Evolutionary conservation across 2,888 invertebrate genomes (phyloP).

Genomic region (Minunthozetes semirufus): DNA sequence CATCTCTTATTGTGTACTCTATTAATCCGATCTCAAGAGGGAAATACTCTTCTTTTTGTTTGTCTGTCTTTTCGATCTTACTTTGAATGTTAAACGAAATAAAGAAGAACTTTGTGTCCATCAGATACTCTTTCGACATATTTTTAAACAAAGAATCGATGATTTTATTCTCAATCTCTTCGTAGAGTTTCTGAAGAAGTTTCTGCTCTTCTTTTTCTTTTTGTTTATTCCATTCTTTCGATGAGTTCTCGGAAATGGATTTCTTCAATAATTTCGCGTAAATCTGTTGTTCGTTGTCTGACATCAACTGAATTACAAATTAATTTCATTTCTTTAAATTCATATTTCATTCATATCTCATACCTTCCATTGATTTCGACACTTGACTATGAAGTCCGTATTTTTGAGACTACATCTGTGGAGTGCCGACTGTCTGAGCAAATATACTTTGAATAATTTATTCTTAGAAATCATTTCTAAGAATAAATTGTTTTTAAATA

Average conservation of each 20-base stretch:
- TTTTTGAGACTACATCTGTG: not conserved
- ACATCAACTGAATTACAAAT: no score
- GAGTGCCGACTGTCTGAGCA: not conserved
- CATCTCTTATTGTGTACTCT: conserved; percentile 25
- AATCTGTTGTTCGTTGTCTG: no score
- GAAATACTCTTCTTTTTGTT: not conserved
- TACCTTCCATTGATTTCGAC: conserved; percentile 14
- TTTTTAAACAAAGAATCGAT: not conserved
- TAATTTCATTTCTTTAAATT: no score
- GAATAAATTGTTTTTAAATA: not conserved
- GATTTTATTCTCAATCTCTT: not conserved
- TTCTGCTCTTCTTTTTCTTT: not conserved
- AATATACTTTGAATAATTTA: not conserved
- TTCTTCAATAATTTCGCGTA: no score
- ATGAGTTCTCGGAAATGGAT: not conserved
- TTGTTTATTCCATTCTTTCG: not conserved
- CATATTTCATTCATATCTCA: no score
- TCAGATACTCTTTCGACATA: not conserved
- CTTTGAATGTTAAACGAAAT: conserved; percentile 20
- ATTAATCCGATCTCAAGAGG: conserved; percentile 27
- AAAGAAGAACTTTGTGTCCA: conserved; percentile 4
- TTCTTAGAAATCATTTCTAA: not conserved
- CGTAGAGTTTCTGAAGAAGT: no score
- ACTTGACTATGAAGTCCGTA: not conserved
- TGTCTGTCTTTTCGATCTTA: not conserved